A percentile compares a stretch with the other conserved stretches of the same genome.
Evolutionary conservation across 1,140 invertebrate species (phyloP).

Genomic region (Tribolium castaneum): DNA sequence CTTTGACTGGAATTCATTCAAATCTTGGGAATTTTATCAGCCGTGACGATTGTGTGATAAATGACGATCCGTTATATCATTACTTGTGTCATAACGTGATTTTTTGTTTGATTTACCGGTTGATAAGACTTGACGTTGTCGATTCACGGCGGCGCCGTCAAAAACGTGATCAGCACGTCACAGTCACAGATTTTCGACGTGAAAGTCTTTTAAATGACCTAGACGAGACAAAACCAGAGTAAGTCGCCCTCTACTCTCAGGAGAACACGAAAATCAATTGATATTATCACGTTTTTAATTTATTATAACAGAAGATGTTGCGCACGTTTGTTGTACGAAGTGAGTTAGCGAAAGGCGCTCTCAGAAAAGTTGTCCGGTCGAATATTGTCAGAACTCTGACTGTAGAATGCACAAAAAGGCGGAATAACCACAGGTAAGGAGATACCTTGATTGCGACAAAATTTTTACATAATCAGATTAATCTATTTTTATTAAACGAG

Average conservation of each 20-base stretch:
- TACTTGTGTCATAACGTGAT: background rate
- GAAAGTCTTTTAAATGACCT: slow-evolving; percentile 61
- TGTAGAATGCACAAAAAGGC: slow-evolving; percentile 71
- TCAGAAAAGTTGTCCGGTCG: slow-evolving; percentile 68
- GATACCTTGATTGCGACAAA: background rate
- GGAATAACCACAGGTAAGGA: slow-evolving; percentile 71
- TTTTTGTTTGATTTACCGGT: background rate
- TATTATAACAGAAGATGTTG: slow-evolving; percentile 67
- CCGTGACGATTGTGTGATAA: background rate
- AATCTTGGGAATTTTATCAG: background rate
- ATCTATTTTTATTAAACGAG: background rate
- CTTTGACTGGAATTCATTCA: no score
- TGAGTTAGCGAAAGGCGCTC: slow-evolving; percentile 69
- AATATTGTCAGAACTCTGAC: slow-evolving; percentile 71
- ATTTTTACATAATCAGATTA: background rate
- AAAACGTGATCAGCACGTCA: slow-evolving; percentile 28
- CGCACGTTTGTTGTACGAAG: slow-evolving; percentile 75
- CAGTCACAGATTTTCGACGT: slow-evolving; percentile 34
- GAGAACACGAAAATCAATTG: slow-evolving; percentile 24
- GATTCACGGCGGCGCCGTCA: slow-evolving; percentile 3
- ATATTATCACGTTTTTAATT: slow-evolving; percentile 20
- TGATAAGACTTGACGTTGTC: background rate
- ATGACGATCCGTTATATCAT: background rate
- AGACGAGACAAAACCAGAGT: slow-evolving; percentile 49
- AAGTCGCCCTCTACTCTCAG: slow-evolving; percentile 50